Evolutionary conservation across 2,113 vertebrate species (phyloP).

Genomic region (Panthera uncia): DNA sequence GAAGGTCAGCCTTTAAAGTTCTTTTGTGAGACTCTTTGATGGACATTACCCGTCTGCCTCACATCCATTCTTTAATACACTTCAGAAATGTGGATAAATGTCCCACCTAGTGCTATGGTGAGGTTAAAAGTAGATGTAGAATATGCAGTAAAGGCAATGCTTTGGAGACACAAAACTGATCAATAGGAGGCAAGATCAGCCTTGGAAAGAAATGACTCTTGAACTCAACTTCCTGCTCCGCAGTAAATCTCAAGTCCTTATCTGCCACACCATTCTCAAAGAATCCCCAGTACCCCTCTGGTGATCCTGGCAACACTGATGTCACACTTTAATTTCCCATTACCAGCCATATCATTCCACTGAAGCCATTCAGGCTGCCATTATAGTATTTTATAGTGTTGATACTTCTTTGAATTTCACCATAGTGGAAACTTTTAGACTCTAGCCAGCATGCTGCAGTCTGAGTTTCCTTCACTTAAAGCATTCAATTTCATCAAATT

Average conservation of each 20-base stretch:
- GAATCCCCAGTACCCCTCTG: neutral
- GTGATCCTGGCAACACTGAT: neutral
- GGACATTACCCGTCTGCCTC: neutral
- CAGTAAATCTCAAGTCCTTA: neutral
- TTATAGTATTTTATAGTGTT: neutral
- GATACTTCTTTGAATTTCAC: neutral
- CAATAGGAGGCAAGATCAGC: neutral
- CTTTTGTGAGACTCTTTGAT: neutral
- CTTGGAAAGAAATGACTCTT: neutral
- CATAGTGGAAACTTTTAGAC: conserved; percentile 1
- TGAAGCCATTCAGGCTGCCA: neutral
- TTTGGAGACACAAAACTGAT: neutral
- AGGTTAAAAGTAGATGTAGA: neutral
- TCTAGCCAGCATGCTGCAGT: neutral
- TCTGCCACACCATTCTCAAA: neutral
- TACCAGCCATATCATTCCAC: neutral
- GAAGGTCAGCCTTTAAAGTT: neutral
- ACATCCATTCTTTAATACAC: conserved; percentile 43
- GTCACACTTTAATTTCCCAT: neutral
- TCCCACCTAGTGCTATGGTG: conserved; percentile 26
- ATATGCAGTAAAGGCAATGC: neutral
- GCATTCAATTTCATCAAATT: conserved; percentile 31
- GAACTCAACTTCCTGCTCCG: neutral
- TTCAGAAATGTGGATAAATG: conserved; percentile 54
- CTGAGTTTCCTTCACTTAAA: neutral